Evolutionary conservation across 2,888 invertebrate species (phyloP).

Genomic region (Galerucella pusilla): DNA sequence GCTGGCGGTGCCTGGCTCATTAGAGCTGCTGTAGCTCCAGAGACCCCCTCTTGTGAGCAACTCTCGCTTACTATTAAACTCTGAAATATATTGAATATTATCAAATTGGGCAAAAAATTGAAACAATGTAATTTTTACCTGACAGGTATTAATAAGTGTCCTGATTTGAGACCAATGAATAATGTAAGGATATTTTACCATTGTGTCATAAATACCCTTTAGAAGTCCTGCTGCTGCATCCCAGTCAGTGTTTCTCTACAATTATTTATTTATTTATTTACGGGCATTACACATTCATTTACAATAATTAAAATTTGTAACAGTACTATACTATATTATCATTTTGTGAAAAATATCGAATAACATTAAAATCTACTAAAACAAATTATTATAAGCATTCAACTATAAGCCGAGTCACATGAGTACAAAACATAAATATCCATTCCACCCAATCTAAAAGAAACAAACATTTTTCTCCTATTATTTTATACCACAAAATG

Average conservation of each 20-base stretch:
- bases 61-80: slow-evolving; percentile 83
- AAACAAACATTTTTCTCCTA: too few relatives aligned
- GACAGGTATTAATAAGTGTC: slow-evolving; percentile 84
- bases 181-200: slow-evolving; percentile 93
- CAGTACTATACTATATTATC: too few relatives aligned
- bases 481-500: too few relatives aligned
- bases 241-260: slow-evolving; percentile 94
- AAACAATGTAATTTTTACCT: slow-evolving; percentile 68
- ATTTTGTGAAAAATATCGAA: too few relatives aligned
- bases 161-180: slow-evolving; percentile 97
- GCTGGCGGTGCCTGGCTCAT: slow-evolving; percentile 94
- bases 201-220: slow-evolving; percentile 94
- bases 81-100: slow-evolving; percentile 62
- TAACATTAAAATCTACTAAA: too few relatives aligned
- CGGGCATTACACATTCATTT: too few relatives aligned
- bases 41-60: slow-evolving; percentile 75
- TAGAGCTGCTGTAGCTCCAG: slow-evolving; percentile 85
- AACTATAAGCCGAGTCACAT: too few relatives aligned
- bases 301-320: too few relatives aligned
- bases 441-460: too few relatives aligned
- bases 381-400: too few relatives aligned
- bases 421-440: too few relatives aligned
- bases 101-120: neutral
- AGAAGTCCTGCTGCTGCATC: slow-evolving; percentile 94
- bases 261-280: slow-evolving; percentile 36